Percentiles rank a stretch among this genome's conserved stretches.
phyloP scores from a whole-genome alignment of 2,113 vertebrate genomes.

The Odontophorus gujanensis region DNA sequence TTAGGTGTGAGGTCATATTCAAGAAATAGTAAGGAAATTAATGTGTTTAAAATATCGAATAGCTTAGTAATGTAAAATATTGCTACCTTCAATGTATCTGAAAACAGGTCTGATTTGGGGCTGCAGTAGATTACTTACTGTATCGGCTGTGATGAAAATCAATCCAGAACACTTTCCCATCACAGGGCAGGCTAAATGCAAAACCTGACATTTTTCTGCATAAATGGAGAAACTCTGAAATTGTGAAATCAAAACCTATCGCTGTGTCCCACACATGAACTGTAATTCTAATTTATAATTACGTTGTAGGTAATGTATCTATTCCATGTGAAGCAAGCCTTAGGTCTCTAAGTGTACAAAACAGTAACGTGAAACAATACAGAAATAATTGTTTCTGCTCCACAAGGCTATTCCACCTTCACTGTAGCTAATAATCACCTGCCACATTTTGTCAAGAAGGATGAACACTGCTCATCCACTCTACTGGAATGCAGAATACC shows the following conservation, averaged over 20 bases:
- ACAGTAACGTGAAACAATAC: conserved; percentile 53
- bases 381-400: conserved; percentile 57
- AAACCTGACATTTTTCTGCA: conserved; percentile 70
- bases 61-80: conserved; percentile 70
- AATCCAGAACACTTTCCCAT: conserved; percentile 60
- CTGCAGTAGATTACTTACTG: conserved; percentile 51
- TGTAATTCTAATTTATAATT: conserved; percentile 22
- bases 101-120: conserved; percentile 57
- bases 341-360: conserved; percentile 50
- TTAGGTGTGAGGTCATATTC: conserved; percentile 71
- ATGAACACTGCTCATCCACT: conserved; percentile 63
- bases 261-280: neutral
- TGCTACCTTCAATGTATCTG: conserved; percentile 66
- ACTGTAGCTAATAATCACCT: conserved; percentile 54
- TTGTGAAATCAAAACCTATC: conserved; percentile 52
- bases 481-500: conserved; percentile 70
- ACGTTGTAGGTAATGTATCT: conserved; percentile 14
- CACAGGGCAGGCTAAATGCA: conserved; percentile 60
- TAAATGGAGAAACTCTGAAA: conserved; percentile 45
- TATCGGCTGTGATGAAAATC: conserved; percentile 61
- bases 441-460: conserved; percentile 54
- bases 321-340: conserved; percentile 66
- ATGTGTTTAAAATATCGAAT: conserved; percentile 68
- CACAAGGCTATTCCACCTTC: conserved; percentile 39
- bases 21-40: conserved; percentile 72